Evolutionary conservation across 37 sponge, comb jelly and placozoan genomes (phyloP).

Genomic region (Theonella swinhoei): DNA sequence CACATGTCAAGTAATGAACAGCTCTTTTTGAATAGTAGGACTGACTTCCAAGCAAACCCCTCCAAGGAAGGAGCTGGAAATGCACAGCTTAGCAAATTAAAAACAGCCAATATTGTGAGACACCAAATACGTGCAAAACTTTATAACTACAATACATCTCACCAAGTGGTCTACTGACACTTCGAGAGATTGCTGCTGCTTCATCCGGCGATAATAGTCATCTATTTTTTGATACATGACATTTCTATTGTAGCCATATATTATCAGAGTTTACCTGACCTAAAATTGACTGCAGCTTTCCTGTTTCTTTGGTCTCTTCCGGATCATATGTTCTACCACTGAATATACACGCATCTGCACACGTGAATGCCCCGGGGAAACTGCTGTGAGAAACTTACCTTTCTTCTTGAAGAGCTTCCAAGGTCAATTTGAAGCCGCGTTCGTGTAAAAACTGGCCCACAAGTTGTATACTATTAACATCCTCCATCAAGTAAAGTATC

Average conservation of each 20-base stretch:
- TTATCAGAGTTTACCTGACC: not conserved
- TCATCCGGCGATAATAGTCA: not conserved
- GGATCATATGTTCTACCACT: constrained; percentile 50
- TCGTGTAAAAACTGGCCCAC: constrained; percentile 52
- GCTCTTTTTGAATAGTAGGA: not conserved
- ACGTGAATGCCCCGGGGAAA: not conserved
- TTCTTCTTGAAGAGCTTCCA: constrained; percentile 32
- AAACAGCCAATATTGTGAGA: too few species aligned
- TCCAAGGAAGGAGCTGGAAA: too few species aligned
- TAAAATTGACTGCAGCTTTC: constrained; percentile 53
- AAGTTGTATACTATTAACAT: constrained; percentile 14
- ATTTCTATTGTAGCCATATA: too few species aligned
- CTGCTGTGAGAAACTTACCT: constrained; percentile 13
- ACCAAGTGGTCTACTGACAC: not conserved
- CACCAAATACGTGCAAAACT: not conserved
- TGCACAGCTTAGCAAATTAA: too few species aligned
- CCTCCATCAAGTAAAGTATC: constrained; percentile 47
- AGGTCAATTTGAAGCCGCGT: constrained; percentile 1
- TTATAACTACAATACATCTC: not conserved
- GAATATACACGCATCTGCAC: not conserved
- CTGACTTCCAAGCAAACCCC: too few species aligned
- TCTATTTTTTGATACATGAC: too few species aligned
- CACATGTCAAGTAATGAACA: constrained; percentile 25
- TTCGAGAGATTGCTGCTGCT: not conserved
- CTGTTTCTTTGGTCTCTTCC: constrained; percentile 36